These are phyloP conservation scores for Cichladusa arquata DNA, from an alignment of 2,113 vertebrate species.

Conservation along the genomic window DNA sequence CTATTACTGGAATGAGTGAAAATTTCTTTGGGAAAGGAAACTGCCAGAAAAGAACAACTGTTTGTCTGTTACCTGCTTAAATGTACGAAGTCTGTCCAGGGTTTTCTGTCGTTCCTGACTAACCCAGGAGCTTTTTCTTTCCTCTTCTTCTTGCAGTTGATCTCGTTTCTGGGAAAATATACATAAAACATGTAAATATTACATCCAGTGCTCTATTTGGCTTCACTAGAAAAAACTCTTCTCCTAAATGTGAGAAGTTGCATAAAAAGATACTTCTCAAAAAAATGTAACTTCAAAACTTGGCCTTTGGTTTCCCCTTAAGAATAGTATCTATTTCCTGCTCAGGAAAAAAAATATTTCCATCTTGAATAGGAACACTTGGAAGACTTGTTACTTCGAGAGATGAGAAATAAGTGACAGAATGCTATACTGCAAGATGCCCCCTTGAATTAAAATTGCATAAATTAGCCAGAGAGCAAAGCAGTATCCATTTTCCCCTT, in stretches of 20 bases:
- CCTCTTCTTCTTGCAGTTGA: constrained; percentile 86
- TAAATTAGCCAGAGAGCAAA: neutral
- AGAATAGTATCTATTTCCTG: neutral
- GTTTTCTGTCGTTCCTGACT: constrained; percentile 93
- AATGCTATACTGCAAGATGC: neutral
- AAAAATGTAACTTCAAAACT: neutral
- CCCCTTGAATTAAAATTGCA: neutral
- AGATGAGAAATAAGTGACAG: neutral
- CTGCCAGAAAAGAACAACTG: neutral
- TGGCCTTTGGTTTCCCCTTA: neutral
- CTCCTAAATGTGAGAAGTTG: neutral
- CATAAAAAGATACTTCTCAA: neutral
- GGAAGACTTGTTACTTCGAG: neutral
- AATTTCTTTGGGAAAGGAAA: neutral
- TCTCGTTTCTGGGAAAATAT: constrained; percentile 72
- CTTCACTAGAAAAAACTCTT: neutral
- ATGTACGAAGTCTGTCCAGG: constrained; percentile 90
- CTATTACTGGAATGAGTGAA: neutral
- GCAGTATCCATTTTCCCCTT: neutral
- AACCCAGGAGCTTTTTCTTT: constrained; percentile 82
- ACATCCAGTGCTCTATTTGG: neutral
- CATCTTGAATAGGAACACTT: neutral
- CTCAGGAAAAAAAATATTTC: neutral
- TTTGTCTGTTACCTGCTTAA: constrained; percentile 85
- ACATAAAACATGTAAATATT: neutral